These are phyloP conservation scores for Seira musarum DNA, from an alignment of 2,888 invertebrate species.

Conservation along the genomic window DNA sequence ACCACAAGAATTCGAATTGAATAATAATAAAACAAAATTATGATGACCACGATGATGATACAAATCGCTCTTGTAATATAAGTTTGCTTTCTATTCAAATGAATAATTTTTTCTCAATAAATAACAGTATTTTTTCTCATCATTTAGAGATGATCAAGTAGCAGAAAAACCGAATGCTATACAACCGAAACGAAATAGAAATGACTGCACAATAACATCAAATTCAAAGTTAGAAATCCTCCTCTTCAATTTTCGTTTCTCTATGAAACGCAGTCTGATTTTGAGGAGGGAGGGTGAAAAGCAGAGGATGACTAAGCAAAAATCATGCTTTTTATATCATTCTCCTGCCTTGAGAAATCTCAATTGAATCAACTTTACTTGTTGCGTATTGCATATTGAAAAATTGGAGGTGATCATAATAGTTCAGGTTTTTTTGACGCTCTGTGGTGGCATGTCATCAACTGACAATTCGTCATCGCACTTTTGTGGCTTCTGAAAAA, in stretches of 20 bases:
- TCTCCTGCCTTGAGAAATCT: neutral
- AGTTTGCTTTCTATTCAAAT: constrained; percentile 7
- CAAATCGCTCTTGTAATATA: constrained; percentile 6
- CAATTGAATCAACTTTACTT: constrained; percentile 29
- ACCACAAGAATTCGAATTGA: neutral
- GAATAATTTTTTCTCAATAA: constrained; percentile 8
- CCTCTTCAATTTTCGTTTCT: constrained; percentile 23
- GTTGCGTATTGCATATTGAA: constrained; percentile 3
- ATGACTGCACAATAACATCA: neutral
- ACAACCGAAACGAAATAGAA: neutral
- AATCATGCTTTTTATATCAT: neutral
- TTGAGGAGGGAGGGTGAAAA: neutral
- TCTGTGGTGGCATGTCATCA: constrained; percentile 45
- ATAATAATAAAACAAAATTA: neutral
- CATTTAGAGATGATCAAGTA: constrained; percentile 22
- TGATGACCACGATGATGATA: constrained; percentile 8
- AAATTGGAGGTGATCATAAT: constrained; percentile 27
- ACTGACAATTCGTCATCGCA: constrained; percentile 64
- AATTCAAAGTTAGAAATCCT: constrained; percentile 20
- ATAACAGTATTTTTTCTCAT: constrained; percentile 10
- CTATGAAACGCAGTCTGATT: constrained; percentile 10
- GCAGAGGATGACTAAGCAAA: constrained; percentile 65
- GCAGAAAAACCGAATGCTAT: constrained; percentile 19
- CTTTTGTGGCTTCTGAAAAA: constrained; percentile 5
- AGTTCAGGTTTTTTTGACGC: constrained; percentile 27